phyloP scores from a whole-genome alignment of 2,888 invertebrate genomes.

The Mythimna ferrago region DNA sequence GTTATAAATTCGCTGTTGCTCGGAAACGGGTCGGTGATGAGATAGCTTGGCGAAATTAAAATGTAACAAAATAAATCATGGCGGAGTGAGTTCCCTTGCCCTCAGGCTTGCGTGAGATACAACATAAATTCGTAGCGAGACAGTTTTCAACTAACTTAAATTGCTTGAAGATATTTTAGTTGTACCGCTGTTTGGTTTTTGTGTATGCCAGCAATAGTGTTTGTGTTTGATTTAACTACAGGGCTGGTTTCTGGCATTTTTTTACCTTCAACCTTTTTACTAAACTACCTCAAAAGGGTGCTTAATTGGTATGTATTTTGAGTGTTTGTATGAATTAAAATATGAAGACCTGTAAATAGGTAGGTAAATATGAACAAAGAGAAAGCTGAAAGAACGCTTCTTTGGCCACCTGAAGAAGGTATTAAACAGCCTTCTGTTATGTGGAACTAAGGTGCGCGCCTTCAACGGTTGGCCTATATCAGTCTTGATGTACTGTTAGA shows the following conservation, averaged over 20 bases:
- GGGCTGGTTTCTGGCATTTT: neutral
- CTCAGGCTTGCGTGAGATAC: constrained; percentile 63
- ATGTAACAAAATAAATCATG: constrained; percentile 80
- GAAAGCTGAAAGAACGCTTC: too few relatives aligned
- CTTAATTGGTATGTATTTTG: neutral
- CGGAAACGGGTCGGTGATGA: constrained; percentile 72
- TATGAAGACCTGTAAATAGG: too few relatives aligned
- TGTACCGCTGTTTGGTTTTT: constrained; percentile 1
- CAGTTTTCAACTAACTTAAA: constrained; percentile 64
- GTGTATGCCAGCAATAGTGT: neutral
- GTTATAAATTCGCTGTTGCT: constrained; percentile 67
- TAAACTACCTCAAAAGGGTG: neutral
- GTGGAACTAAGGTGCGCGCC: too few relatives aligned
- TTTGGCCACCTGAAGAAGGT: too few relatives aligned
- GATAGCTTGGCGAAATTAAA: constrained; percentile 81
- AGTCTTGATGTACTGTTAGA: too few relatives aligned
- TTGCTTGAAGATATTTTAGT: constrained; percentile 55
- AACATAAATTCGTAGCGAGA: constrained; percentile 63
- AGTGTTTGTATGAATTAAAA: too few relatives aligned
- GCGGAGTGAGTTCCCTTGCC: constrained; percentile 65
- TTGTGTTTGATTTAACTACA: neutral
- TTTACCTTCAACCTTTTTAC: neutral
- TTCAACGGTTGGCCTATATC: too few relatives aligned
- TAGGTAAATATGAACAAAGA: too few relatives aligned
- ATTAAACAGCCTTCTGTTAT: too few relatives aligned